phyloP scores from a whole-genome alignment of 2,113 vertebrate species.

The Neolamprologus kungweensis region DNA sequence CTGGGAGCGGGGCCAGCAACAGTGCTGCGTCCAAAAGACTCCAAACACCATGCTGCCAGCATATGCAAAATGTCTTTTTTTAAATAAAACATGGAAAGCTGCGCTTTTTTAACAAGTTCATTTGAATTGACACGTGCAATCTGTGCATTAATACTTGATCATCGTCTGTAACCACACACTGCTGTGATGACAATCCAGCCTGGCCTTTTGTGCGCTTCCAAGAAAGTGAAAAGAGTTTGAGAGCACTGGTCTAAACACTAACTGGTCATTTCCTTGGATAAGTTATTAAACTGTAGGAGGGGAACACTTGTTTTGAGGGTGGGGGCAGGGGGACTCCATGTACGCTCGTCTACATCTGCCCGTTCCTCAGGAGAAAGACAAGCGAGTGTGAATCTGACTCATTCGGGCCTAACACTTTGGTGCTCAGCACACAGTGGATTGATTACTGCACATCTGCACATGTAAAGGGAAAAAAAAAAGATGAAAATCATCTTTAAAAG shows the following conservation, averaged over 20 bases:
- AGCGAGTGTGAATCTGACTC: slow-evolving; percentile 29
- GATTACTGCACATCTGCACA: slow-evolving; percentile 51
- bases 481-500: slow-evolving; percentile 1
- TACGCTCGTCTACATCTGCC: slow-evolving; percentile 9
- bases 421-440: slow-evolving; percentile 26
- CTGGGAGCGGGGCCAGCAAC: neutral
- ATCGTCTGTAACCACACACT: neutral
- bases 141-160: neutral
- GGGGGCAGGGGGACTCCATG: neutral
- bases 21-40: neutral
- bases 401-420: neutral
- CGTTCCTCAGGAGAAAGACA: slow-evolving; percentile 1
- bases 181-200: neutral
- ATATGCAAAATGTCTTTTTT: neutral
- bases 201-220: neutral
- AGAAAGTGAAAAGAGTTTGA: neutral
- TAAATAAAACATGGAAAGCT: neutral
- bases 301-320: slow-evolving; percentile 2
- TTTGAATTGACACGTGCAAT: neutral
- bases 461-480: neutral
- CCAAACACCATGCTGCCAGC: neutral
- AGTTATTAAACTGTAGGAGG: neutral
- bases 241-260: neutral
- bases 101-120: neutral
- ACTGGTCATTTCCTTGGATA: neutral